Percentiles rank a stretch among this genome's conserved stretches.
Conservation (phyloP, 2,797 vertebrate genomes). For the Melanotaenia trifasciata region DNA sequence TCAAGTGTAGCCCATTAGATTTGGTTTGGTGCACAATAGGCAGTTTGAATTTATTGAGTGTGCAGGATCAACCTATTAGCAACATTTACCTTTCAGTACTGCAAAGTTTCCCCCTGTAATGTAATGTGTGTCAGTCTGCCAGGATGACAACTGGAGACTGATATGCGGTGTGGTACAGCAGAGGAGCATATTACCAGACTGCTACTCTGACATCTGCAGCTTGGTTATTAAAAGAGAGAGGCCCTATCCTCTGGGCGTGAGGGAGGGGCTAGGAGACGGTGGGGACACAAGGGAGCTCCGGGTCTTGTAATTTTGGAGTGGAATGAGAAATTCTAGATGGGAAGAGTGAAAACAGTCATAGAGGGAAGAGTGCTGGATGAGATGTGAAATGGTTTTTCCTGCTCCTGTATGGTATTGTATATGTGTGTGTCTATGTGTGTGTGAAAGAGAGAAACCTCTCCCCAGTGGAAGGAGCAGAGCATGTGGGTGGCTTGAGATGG, state of each 20-base stretch:
- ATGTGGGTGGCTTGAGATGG: too few species aligned
- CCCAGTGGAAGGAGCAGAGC: too few species aligned
- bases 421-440: background rate
- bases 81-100: conserved; percentile 49
- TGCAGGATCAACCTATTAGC: conserved; percentile 63
- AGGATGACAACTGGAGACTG: conserved; percentile 43
- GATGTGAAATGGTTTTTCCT: conserved; percentile 44
- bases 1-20: conserved; percentile 49
- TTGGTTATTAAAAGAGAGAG: conserved; percentile 55
- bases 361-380: conserved; percentile 23
- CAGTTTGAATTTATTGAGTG: conserved; percentile 64
- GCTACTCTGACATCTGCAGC: conserved; percentile 52
- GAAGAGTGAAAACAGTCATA: conserved; percentile 49
- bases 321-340: conserved; percentile 63
- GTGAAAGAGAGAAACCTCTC: background rate
- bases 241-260: conserved; percentile 36
- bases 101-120: conserved; percentile 11
- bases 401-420: background rate
- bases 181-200: conserved; percentile 33
- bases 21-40: conserved; percentile 38
- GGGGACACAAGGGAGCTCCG: conserved; percentile 22
- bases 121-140: conserved; percentile 20
- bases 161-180: conserved; percentile 29
- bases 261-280: conserved; percentile 12
- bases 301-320: conserved; percentile 65